These are phyloP conservation scores for Deilephila porcellus DNA, from an alignment of 2,888 invertebrate genomes.

Conservation along the genomic window DNA sequence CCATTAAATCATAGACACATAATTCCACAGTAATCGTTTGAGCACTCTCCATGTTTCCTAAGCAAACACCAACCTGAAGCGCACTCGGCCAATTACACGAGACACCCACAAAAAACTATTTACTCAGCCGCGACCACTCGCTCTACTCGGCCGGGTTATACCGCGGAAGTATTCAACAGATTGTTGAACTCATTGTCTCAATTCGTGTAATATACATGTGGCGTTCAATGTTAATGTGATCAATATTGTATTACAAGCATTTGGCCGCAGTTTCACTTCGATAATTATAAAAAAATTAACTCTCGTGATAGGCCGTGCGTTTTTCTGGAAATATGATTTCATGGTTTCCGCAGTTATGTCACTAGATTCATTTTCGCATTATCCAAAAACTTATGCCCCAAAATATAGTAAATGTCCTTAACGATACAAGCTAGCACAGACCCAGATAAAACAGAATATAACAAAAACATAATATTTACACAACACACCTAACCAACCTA, in stretches of 20 bases:
- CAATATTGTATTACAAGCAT: no score
- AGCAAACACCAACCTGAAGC: not conserved
- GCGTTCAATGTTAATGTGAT: not conserved
- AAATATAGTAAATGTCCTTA: no score
- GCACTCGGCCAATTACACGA: conserved; percentile 1
- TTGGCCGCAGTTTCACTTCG: no score
- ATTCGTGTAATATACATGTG: not conserved
- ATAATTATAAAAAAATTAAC: no score
- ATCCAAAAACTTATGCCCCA: no score
- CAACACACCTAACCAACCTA: not conserved
- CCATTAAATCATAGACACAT: not conserved
- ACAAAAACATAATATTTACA: conserved; percentile 8
- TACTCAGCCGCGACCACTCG: not conserved
- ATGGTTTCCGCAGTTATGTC: no score
- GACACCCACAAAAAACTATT: not conserved
- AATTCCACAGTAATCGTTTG: not conserved
- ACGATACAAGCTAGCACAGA: no score
- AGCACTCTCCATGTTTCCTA: not conserved
- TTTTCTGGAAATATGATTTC: no score
- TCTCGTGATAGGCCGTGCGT: no score
- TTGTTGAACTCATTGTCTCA: not conserved
- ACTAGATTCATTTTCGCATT: no score
- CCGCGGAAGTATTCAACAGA: not conserved
- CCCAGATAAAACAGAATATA: not conserved
- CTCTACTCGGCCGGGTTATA: not conserved